A percentile compares a stretch with the other conserved stretches of the same genome.
Evolutionary conservation across 1,140 invertebrate genomes (phyloP).

Genomic region (Rhynchophorus ferrugineus): DNA sequence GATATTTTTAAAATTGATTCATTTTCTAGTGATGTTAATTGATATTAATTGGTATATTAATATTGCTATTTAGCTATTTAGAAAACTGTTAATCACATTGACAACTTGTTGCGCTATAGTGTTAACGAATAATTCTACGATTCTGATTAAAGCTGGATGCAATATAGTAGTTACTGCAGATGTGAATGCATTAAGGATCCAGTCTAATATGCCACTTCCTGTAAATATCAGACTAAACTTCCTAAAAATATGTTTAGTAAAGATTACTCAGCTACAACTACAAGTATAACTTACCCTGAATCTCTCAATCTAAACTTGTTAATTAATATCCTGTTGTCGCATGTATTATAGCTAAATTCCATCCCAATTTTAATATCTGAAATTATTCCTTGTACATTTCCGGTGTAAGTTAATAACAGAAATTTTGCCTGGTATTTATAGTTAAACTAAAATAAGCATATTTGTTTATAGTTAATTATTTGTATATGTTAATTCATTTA

Average conservation of each 20-base stretch:
- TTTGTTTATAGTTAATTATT: too few relatives aligned
- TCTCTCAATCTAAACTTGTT: constrained; percentile 1
- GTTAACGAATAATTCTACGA: constrained; percentile 7
- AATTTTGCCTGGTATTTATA: constrained; percentile 9
- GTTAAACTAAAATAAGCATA: constrained; percentile 10
- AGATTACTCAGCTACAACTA: too few relatives aligned
- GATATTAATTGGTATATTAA: too few relatives aligned
- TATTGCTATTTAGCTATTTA: too few relatives aligned
- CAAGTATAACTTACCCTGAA: constrained; percentile 7
- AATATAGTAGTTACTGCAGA: constrained; percentile 41
- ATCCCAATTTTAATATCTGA: background rate
- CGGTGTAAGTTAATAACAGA: background rate
- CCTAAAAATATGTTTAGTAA: constrained; percentile 19
- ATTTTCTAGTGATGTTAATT: too few relatives aligned
- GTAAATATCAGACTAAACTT: constrained; percentile 41
- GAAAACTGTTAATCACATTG: too few relatives aligned
- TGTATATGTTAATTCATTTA: too few relatives aligned
- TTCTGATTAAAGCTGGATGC: constrained; percentile 39
- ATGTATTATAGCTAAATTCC: background rate
- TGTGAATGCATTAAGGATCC: constrained; percentile 43
- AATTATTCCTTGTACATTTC: constrained; percentile 7
- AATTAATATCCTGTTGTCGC: background rate
- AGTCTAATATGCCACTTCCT: constrained; percentile 43
- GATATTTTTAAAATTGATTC: too few relatives aligned
- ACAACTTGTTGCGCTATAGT: too few relatives aligned